Base-by-base conservation (phyloP, 2,888 invertebrate species). In the Iphiclides podalirius region DNA sequence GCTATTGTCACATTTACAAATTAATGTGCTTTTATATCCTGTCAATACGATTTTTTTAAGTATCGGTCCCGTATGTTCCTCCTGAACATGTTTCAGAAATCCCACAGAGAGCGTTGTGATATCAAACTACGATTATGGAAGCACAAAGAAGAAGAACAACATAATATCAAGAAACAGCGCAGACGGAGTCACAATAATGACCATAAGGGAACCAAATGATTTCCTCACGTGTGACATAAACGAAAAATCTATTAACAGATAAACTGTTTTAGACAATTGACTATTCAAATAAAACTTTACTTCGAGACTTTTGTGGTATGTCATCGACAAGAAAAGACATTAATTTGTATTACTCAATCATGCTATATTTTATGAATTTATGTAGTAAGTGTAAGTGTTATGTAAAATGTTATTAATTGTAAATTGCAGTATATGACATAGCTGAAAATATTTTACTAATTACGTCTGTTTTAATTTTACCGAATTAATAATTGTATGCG, bases 21-120 rank as follows among this genome's bases (percentile, higher is more conserved):
- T n/a, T n/a, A n/a, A n/a, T n/a, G n/a, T n/a, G n/a, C n/a, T n/a
- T n/a, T n/a, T n/a, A n/a, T n/a, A n/a, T n/a, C n/a, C n/a, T n/a
- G n/a, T n/a, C n/a, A 26, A 6, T 26, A 26, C 9, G 6, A 26
- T 26, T 26, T 2, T 33, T 35, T 34, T 39, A n/a, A n/a, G 23
- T 40, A 43, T 47, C 34, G 15, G 36, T 12, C 16, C 39, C 20
- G 43, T 36, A 47, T 35, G 13, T 46, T 38, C 7, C 31, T 37
- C 59, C 26, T 70, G 61, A 64, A 74, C 75, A 72, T 61, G 60
- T 77, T 76, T 43, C 82, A 88, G 87, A 75, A 87, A 87, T 54
- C 79, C 82, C 16, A 84, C 87, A 74, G 88, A 88, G 62, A 87
- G 86, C 59, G 82, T 89, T 47, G 89, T 89, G 58, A 86, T 88